Base-by-base conservation (phyloP, 2,113 vertebrate species). In the Barnardius zonarius region DNA sequence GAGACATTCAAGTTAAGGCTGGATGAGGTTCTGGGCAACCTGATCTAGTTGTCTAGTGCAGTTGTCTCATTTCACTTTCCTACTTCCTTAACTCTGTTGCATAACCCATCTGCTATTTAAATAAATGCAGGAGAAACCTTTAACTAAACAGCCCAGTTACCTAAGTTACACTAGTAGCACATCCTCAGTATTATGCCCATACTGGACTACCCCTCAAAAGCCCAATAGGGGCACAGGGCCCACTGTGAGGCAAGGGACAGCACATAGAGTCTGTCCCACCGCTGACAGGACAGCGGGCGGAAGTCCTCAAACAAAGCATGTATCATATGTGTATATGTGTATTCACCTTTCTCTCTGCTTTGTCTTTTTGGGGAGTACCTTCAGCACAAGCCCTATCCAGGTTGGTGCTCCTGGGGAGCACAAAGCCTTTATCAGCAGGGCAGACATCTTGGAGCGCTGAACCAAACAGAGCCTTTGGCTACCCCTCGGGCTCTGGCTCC, bases 171-270 rank as follows among this genome's bases (percentile, higher is more conserved):
- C 11, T 5, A 4, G 16, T 0, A 41, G 35, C 12, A 28, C 81
- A 39, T 1, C 51, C 73, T 3, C n/a, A 3, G 8, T 0, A 4
- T 0, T 6, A 3, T 0, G 8, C 4, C 6, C 13, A 0, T 2
- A 5, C 14, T 2, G 11, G 23, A 6, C 30, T 14, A 52, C 6
- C 41, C 69, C 37, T 22, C 33, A 12, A 8, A 30, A 63, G 35
- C 2, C 3, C 5, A 6, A 1, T 9, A 17, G 33, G 3, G 73
- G 8, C 30, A 8, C 23, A 2, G 61, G 37, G 46, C 61, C 30
- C 43, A 2, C 25, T 1, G 27, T 0, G 2, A 9, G 52, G 27
- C 37, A 4, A 11, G 30, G 39, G n/a, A 10, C 43, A 33, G 69
- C 63, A 5, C 16, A 3, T 0, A 3, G 27, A 44, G 5, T 2